Percentiles rank a stretch among this genome's conserved stretches.
Conservation (phyloP, 2,888 invertebrate genomes). For the Adelognathus sp. region DNA sequence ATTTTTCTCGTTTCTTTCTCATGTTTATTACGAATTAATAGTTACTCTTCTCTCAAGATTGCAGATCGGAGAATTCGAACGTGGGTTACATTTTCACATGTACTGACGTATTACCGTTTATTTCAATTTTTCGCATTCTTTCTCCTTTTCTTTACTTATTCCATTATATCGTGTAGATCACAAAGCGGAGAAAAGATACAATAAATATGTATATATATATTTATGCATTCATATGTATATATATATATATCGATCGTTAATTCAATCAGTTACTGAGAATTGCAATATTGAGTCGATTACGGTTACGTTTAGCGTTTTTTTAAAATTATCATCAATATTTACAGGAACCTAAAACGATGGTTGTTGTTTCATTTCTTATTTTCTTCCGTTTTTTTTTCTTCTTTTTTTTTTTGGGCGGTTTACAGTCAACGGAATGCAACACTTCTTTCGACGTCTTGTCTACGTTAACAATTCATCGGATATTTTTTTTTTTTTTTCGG, state of each 20-base stretch:
- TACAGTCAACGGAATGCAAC: constrained; percentile 76
- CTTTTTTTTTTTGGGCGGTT: constrained; percentile 65
- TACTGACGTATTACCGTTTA: constrained; percentile 63
- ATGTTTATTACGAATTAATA: constrained; percentile 49
- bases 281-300: constrained; percentile 63
- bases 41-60: constrained; percentile 62
- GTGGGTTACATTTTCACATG: constrained; percentile 69
- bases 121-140: constrained; percentile 24
- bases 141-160: background rate
- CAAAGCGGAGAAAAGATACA: constrained; percentile 74
- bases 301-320: constrained; percentile 62
- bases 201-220: constrained; percentile 61
- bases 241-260: constrained; percentile 55
- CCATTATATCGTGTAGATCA: constrained; percentile 70
- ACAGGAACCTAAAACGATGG: constrained; percentile 73
- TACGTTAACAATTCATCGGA: constrained; percentile 44
- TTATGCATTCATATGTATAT: constrained; percentile 4
- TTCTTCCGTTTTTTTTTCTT: constrained; percentile 17
- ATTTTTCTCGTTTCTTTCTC: constrained; percentile 28
- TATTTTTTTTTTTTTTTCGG: background rate
- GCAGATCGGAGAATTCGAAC: constrained; percentile 70
- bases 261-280: constrained; percentile 63
- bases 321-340: constrained; percentile 67
- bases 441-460: constrained; percentile 64
- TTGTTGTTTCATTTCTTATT: too few relatives aligned